Base-by-base conservation (phyloP, 2,113 vertebrate genomes). In the Lates calcarifer region DNA sequence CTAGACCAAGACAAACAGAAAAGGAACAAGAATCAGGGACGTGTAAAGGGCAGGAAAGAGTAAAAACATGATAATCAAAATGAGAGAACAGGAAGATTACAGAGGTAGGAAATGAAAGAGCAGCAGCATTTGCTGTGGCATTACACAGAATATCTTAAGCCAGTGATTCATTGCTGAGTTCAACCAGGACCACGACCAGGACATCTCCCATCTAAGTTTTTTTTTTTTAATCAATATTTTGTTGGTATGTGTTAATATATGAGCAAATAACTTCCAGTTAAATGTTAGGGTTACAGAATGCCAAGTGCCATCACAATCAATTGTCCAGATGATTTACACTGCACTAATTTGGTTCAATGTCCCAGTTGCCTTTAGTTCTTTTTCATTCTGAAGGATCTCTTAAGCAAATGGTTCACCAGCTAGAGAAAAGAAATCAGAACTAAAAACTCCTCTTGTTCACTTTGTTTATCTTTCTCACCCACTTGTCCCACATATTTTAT, bases 1-100 rank as follows among this genome's bases (percentile, higher is more conserved):
- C 55, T 37, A 63, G 47, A 37, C 65, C 51, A 45, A 55, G 61
- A 83, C 37, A 79, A 84, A 77, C 37, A 43, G 41, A 75, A 24
- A 62, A 37, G 4, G 33, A 73, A 47, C 7, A 55, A n/a, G 56
- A 82, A 29, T 11, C 22, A 61, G 15, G 61, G 47, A 22, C 6
- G 18, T 22, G 7, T 15, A 57, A 67, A 41, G 11, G 55, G 43
- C 15, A 68, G 33, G 24, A 63, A 41, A 69, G 58, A n/a, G 37
- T 1, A 60, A 43, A 69, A 75, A 71, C 14, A 18, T 18, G 45
- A 64, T 51, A 58, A 65, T 73, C 24, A n/a, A 62, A 74, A 0
- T 28, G 17, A 41, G 29, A 73, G 43, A 62, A 63, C 6, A 58
- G 17, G 66, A 57, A 65, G 26, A 74, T 70, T 58, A 64, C 35